Conservation (phyloP, 2,888 invertebrate genomes). For the Lithodes maja region DNA sequence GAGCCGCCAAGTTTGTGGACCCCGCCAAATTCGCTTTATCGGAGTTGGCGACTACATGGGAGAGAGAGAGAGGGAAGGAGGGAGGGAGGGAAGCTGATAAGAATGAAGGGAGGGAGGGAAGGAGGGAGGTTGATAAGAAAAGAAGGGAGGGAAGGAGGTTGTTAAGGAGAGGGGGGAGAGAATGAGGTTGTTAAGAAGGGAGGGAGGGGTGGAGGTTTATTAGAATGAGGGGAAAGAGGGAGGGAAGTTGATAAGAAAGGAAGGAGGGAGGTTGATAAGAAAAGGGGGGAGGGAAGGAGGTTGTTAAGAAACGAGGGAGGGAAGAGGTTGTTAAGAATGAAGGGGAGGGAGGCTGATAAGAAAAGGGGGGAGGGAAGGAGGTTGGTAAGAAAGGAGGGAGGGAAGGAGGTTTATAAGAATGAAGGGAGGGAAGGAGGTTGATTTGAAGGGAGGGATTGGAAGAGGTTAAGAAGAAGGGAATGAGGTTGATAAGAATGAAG, state of each 20-base stretch:
- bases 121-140: background rate
- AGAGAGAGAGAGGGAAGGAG: background rate
- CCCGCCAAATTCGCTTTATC: too few relatives aligned
- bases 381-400: background rate
- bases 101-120: background rate
- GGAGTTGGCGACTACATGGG: background rate
- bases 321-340: background rate
- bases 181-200: background rate
- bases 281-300: background rate
- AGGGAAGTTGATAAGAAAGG: background rate
- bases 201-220: background rate
- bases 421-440: background rate
- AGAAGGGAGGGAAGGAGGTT: background rate
- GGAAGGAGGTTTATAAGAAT: background rate
- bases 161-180: background rate
- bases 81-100: background rate
- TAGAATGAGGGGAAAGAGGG: background rate
- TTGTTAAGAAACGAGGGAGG: background rate
- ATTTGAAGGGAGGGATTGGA: background rate
- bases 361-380: conserved; percentile 2
- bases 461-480: background rate
- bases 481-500: background rate
- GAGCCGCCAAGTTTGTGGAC: too few relatives aligned
- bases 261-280: background rate
- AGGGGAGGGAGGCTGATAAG: background rate